Evolutionary conservation across 2,888 invertebrate species (phyloP).

Genomic region (Gibbula magus): DNA sequence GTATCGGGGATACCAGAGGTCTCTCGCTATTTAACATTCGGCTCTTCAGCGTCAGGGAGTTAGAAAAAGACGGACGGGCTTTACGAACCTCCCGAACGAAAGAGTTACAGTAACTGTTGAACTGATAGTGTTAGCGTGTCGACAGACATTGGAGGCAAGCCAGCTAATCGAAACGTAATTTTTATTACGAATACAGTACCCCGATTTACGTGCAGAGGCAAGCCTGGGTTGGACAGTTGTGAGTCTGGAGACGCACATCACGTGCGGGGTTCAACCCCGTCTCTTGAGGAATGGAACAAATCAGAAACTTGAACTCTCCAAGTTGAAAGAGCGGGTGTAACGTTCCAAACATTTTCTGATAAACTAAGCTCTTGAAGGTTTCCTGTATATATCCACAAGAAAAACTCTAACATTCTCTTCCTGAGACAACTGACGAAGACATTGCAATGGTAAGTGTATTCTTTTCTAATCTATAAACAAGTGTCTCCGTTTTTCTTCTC

Average conservation of each 20-base stretch:
- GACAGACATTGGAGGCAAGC: neutral
- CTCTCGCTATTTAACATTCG: neutral
- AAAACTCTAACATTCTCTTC: too few relatives aligned
- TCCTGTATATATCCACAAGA: too few relatives aligned
- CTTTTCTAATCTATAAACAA: too few relatives aligned
- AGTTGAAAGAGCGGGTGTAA: too few relatives aligned
- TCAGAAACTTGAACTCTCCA: too few relatives aligned
- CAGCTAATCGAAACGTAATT: slow-evolving; percentile 10
- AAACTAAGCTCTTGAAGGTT: too few relatives aligned
- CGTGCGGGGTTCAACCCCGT: too few relatives aligned
- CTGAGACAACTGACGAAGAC: too few relatives aligned
- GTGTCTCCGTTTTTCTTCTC: too few relatives aligned
- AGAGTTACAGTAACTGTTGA: neutral
- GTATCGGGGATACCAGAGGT: neutral
- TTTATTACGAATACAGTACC: slow-evolving; percentile 4
- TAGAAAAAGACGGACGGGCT: neutral
- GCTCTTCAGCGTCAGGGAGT: neutral
- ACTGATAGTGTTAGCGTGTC: neutral
- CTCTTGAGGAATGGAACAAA: too few relatives aligned
- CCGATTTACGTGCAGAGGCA: neutral
- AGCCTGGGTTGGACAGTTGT: neutral
- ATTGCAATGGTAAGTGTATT: too few relatives aligned
- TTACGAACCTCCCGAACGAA: neutral
- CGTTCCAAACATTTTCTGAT: too few relatives aligned
- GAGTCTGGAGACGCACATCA: neutral